Conservation (phyloP, 1,140 invertebrate genomes). For the Catajapyx aquilonaris region DNA sequence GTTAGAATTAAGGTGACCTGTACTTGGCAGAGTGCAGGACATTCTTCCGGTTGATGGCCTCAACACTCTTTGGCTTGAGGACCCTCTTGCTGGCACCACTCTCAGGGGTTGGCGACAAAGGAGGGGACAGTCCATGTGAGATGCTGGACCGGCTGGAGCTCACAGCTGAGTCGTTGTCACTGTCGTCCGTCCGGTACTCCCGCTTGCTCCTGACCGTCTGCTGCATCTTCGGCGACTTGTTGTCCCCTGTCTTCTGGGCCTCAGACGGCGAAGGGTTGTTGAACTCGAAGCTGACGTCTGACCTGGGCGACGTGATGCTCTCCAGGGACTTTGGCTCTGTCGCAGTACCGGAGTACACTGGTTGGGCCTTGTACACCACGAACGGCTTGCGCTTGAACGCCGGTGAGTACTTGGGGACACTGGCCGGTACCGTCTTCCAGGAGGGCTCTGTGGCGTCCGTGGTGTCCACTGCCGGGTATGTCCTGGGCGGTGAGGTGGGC, state of each 20-base stretch:
- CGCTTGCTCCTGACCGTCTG: background rate
- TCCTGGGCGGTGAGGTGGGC: slow-evolving; percentile 10
- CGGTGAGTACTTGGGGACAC: slow-evolving; percentile 58
- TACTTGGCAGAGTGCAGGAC: slow-evolving; percentile 67
- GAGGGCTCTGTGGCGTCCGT: slow-evolving; percentile 25
- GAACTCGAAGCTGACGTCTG: slow-evolving; percentile 33
- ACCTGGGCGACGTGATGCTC: slow-evolving; percentile 31
- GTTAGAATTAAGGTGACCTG: no score
- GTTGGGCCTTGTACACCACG: slow-evolving; percentile 23
- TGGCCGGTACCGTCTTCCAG: slow-evolving; percentile 16
- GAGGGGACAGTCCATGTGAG: slow-evolving; percentile 42
- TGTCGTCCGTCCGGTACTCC: slow-evolving; percentile 30
- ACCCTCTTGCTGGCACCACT: slow-evolving; percentile 25
- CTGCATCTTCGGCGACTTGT: slow-evolving; percentile 3
- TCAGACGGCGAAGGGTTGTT: slow-evolving; percentile 12
- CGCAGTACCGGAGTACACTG: slow-evolving; percentile 8
- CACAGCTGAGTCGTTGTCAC: slow-evolving; percentile 67
- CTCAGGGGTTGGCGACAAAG: slow-evolving; percentile 25
- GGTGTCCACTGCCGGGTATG: slow-evolving; percentile 9
- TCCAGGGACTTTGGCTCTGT: slow-evolving; percentile 32
- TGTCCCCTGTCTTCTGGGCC: slow-evolving; percentile 4
- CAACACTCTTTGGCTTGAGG: slow-evolving; percentile 50
- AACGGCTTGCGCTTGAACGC: slow-evolving; percentile 57
- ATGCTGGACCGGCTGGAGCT: slow-evolving; percentile 51
- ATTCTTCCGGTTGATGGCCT: slow-evolving; percentile 65